These are phyloP conservation scores for Corythornis madagascariensis DNA, from an alignment of 2,113 vertebrate genomes.

Conservation along the genomic window DNA sequence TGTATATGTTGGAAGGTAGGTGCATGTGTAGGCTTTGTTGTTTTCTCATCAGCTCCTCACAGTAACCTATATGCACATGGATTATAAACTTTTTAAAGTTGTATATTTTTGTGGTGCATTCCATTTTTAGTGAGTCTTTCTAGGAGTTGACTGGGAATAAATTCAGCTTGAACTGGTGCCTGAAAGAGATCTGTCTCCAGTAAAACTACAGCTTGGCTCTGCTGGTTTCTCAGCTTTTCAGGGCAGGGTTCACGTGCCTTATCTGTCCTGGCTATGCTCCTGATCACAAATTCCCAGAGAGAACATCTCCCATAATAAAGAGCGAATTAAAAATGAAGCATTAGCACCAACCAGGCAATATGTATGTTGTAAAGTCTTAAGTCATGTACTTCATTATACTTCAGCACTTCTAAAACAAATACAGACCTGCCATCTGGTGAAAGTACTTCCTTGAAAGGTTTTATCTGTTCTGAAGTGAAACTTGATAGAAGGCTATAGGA, in stretches of 20 bases:
- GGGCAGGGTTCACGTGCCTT: slow-evolving; percentile 11
- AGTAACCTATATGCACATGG: not conserved
- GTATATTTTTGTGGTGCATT: not conserved
- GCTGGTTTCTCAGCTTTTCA: slow-evolving; percentile 17
- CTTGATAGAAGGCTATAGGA: not conserved
- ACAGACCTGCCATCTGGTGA: not conserved
- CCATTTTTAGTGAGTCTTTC: not conserved
- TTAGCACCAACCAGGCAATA: slow-evolving; percentile 50
- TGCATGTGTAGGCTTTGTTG: not conserved
- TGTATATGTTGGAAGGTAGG: not conserved
- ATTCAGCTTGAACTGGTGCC: slow-evolving; percentile 29
- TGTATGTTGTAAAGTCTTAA: slow-evolving; percentile 55
- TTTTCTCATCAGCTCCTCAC: not conserved
- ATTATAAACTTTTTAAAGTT: slow-evolving; percentile 7
- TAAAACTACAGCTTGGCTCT: slow-evolving; percentile 6
- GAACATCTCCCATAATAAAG: slow-evolving; percentile 44
- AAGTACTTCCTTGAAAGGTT: slow-evolving; percentile 20
- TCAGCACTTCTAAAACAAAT: slow-evolving; percentile 34
- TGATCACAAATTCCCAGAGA: slow-evolving; percentile 46
- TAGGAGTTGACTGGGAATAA: slow-evolving; percentile 5
- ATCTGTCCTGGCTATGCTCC: slow-evolving; percentile 38
- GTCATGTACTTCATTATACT: slow-evolving; percentile 43
- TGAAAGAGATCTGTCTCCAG: not conserved
- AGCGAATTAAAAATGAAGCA: slow-evolving; percentile 56
- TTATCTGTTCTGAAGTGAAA: not conserved